Conservation (phyloP, 2,888 invertebrate genomes). For the Matsumyia berberina region DNA sequence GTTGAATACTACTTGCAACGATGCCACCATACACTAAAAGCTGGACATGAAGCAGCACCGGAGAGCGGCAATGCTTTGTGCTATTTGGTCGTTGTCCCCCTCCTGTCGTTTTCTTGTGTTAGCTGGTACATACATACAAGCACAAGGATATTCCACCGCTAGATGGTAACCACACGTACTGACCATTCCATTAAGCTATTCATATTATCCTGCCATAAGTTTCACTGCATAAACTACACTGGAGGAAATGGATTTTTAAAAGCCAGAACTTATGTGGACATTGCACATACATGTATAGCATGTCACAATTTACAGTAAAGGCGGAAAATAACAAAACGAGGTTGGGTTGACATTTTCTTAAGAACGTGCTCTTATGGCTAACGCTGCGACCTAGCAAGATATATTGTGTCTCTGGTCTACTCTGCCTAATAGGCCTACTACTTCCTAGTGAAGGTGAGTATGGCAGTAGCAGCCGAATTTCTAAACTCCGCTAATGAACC, state of each 20-base stretch:
- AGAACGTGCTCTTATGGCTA: no score
- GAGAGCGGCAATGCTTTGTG: slow-evolving; percentile 3
- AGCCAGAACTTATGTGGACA: slow-evolving; percentile 66
- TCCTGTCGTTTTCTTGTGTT: slow-evolving; percentile 32
- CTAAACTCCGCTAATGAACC: no score
- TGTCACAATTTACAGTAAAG: slow-evolving; percentile 48
- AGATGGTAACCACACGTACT: slow-evolving; percentile 67
- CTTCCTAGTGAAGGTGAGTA: no score
- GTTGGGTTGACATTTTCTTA: no score
- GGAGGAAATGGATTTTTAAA: slow-evolving; percentile 73
- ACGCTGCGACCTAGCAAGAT: no score
- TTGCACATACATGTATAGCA: slow-evolving; percentile 52
- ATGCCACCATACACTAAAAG: slow-evolving; percentile 24
- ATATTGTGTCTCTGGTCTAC: no score
- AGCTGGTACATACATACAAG: no score
- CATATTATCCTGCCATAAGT: slow-evolving; percentile 72
- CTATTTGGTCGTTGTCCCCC: slow-evolving; percentile 37
- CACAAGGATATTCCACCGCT: slow-evolving; percentile 33
- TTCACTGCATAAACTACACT: slow-evolving; percentile 69
- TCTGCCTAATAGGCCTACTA: no score
- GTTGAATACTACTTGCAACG: slow-evolving; percentile 45
- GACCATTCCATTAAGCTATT: slow-evolving; percentile 75
- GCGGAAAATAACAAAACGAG: slow-evolving; percentile 2
- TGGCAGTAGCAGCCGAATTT: no score
- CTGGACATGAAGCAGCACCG: slow-evolving; percentile 13